A percentile compares a stretch with the other conserved stretches of the same genome.
Conservation (phyloP, 2,113 vertebrate genomes). For the Picathartes gymnocephalus region DNA sequence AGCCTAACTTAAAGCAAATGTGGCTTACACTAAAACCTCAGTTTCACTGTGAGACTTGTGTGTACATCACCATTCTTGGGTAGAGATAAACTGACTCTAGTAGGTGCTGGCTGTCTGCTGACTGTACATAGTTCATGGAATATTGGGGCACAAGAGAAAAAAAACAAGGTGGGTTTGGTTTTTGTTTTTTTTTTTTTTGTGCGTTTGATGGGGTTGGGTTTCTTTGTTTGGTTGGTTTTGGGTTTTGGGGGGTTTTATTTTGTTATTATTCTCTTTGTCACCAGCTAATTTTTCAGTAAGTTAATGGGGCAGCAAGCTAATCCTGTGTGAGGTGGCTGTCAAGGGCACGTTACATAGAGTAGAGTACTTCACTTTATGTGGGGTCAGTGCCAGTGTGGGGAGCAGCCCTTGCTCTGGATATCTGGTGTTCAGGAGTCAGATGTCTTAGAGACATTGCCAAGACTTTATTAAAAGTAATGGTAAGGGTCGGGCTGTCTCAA, state of each 20-base stretch:
- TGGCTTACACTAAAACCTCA: neutral
- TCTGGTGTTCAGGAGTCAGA: slow-evolving; percentile 10
- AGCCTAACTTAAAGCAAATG: neutral
- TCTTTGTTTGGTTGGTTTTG: no score
- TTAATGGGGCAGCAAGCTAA: neutral
- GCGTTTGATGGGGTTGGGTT: neutral
- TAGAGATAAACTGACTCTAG: neutral
- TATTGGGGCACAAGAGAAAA: neutral
- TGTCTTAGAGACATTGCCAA: neutral
- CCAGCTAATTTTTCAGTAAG: neutral
- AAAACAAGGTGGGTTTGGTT: neutral
- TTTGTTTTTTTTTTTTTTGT: neutral
- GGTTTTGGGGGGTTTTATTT: neutral
- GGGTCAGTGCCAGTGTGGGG: neutral
- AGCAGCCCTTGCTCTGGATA: neutral
- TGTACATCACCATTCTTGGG: neutral
- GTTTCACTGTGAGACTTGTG: neutral
- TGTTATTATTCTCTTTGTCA: neutral
- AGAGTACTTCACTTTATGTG: neutral
- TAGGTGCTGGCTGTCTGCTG: neutral
- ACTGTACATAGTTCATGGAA: neutral
- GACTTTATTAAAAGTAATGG: neutral
- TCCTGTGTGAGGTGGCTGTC: neutral
- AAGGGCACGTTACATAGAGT: fast-evolving
- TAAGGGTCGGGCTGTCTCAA: neutral